A percentile compares a stretch with the other conserved stretches of the same genome.
phyloP scores from a whole-genome alignment of 1,140 invertebrate species.

The Gonioctena quinquepunctata region DNA sequence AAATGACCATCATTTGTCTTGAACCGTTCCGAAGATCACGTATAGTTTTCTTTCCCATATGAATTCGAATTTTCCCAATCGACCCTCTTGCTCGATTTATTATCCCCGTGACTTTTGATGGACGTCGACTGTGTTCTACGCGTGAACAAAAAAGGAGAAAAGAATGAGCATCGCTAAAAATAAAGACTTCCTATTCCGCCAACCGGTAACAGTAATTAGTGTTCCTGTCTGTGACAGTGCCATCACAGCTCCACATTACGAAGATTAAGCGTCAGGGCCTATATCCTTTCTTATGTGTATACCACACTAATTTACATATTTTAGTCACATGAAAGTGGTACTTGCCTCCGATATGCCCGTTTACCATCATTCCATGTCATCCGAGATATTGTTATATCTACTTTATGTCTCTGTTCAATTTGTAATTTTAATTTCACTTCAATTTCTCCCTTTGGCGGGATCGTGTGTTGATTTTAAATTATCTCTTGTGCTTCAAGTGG shows the following conservation, averaged over 20 bases:
- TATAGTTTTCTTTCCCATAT: too few species aligned
- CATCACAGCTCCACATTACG: neutral
- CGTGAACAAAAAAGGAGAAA: neutral
- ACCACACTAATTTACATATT: slow-evolving; percentile 5
- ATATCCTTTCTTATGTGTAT: slow-evolving; percentile 5
- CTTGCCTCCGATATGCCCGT: neutral
- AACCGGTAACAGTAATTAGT: slow-evolving; percentile 9
- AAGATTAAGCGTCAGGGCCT: slow-evolving; percentile 7
- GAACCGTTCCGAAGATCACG: too few species aligned
- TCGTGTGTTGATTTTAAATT: too few species aligned
- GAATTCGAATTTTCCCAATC: neutral
- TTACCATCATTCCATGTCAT: neutral
- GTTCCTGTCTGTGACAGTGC: neutral
- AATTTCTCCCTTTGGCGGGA: neutral
- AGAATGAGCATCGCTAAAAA: slow-evolving; percentile 4
- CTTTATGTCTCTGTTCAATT: slow-evolving; percentile 5
- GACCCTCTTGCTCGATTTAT: neutral
- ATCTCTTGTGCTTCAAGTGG: too few species aligned
- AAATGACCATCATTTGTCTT: too few species aligned
- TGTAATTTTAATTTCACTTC: neutral
- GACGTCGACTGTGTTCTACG: neutral
- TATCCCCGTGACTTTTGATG: neutral
- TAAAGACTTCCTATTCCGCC: slow-evolving; percentile 5
- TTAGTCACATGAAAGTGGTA: neutral
- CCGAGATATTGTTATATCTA: neutral